Evolutionary conservation across 2,113 vertebrate species (phyloP), one percentile per base, ranked within the genome.

Genomic region (Antechinus stuartii): DNA sequence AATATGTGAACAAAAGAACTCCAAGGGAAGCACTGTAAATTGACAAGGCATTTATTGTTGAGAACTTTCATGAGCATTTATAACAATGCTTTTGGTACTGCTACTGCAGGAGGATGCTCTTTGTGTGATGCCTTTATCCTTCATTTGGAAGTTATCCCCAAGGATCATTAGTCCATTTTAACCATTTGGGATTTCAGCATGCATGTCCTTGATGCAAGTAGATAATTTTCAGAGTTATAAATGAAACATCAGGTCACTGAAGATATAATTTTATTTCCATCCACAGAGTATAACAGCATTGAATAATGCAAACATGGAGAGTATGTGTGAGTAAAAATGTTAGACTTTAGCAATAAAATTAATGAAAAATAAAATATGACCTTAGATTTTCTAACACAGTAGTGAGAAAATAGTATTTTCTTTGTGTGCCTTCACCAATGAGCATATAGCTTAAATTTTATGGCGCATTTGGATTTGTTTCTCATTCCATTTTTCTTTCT

Each of bases 1-100:
- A 94, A 19, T 91, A 92, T 84, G 47, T 97, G 84, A 95, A 57
- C 46, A 92, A 84, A 96, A 97, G n/a, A 61, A 5, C 90, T 97
- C 27, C 53, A 90, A 89, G 57, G 46, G 50, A 96, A 52, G 91
- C 49, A 50, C 5, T 76, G 54, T 90, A 91, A 76, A 89, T 61
- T 93, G 42, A 46, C 27, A 90, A 92, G 24, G 9, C 61, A 27
- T 3, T 91, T 91, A 90, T 49, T 27, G 2, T 46, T 25, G 90
- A 93, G 90, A 76, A 53, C 26, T 93, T 94, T n/a, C 19, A 2
- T 90, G 50, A 42, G 91, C 35, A 49, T 55, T 46, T 54, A 90
- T n/a, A 54, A 10, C 2, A 1, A 2, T 84, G 42, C 9, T 35
- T 49, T 57, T 0, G 1, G 0, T 4, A 42, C 93, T 47, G 61